phyloP scores from a whole-genome alignment of 1,140 invertebrate species.

The Orchesella cincta region DNA sequence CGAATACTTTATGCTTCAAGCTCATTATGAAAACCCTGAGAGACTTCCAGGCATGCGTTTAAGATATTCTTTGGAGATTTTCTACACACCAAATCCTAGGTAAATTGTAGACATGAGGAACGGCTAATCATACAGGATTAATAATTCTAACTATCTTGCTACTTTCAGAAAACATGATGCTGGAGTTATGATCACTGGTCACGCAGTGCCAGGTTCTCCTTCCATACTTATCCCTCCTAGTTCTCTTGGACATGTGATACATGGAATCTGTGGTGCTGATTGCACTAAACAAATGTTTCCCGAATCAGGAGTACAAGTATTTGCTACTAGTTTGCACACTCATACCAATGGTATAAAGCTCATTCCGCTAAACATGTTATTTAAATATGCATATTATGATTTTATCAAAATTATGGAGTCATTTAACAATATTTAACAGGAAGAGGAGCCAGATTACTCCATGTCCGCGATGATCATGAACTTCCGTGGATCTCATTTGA shows the following conservation, averaged over 20 bases:
- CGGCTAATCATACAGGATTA: not conserved
- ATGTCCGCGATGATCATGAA: not conserved
- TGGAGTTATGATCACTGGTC: constrained; percentile 22
- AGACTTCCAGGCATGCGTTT: constrained; percentile 9
- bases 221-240: constrained; percentile 34
- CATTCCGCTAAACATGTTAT: too few relatives aligned
- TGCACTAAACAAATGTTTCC: constrained; percentile 36
- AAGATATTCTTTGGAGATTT: constrained; percentile 28
- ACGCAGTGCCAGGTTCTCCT: not conserved
- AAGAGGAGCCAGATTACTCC: not conserved
- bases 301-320: constrained; percentile 35
- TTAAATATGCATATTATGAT: too few relatives aligned
- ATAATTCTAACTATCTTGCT: constrained; percentile 1
- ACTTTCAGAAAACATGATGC: constrained; percentile 36
- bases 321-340: constrained; percentile 14
- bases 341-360: too few relatives aligned
- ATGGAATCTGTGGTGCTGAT: constrained; percentile 34
- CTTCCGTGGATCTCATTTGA: constrained; percentile 15
- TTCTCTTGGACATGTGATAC: constrained; percentile 5
- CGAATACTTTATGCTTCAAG: constrained; percentile 36
- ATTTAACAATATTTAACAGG: too few relatives aligned
- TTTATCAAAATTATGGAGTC: too few relatives aligned
- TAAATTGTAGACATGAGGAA: not conserved
- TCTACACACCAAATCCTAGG: constrained; percentile 19
- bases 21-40: constrained; percentile 41